Conservation (phyloP, 2,888 invertebrate species). For the Drosophila buzzatii region DNA sequence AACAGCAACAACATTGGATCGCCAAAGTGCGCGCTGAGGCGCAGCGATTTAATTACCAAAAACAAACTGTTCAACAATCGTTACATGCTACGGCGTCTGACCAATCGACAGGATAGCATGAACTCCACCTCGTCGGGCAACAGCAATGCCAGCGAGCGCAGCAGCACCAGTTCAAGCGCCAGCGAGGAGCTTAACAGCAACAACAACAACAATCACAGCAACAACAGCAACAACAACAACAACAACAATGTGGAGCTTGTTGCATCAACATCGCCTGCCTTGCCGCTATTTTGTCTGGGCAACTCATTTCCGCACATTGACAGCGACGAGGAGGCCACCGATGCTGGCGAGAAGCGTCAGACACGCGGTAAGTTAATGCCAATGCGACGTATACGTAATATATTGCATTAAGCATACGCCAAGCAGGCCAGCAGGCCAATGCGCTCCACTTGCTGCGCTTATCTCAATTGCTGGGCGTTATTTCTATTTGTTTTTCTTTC, state of each 20-base stretch:
- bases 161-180: conserved; percentile 82
- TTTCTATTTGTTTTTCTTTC: conserved; percentile 57
- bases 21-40: conserved; percentile 85
- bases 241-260: conserved; percentile 39
- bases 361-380: conserved; percentile 53
- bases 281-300: conserved; percentile 88
- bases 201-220: conserved; percentile 37
- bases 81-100: conserved; percentile 84
- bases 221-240: conserved; percentile 44
- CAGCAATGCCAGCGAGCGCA: conserved; percentile 82
- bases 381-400: conserved; percentile 64
- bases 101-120: conserved; percentile 84
- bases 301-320: conserved; percentile 90
- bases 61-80: conserved; percentile 85
- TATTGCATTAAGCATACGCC: conserved; percentile 69
- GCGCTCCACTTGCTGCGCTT: conserved; percentile 45
- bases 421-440: conserved; percentile 32
- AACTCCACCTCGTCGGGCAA: conserved; percentile 83
- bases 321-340: conserved; percentile 88
- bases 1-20: conserved; percentile 81
- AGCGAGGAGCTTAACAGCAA: conserved; percentile 70
- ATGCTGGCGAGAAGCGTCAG: conserved; percentile 83
- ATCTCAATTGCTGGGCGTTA: conserved; percentile 69
- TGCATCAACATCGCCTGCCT: conserved; percentile 79
- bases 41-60: conserved; percentile 86